Evolutionary conservation across 1,140 invertebrate species (phyloP), one percentile per base, ranked within the genome.

Genomic region (Bombus waltoni): DNA sequence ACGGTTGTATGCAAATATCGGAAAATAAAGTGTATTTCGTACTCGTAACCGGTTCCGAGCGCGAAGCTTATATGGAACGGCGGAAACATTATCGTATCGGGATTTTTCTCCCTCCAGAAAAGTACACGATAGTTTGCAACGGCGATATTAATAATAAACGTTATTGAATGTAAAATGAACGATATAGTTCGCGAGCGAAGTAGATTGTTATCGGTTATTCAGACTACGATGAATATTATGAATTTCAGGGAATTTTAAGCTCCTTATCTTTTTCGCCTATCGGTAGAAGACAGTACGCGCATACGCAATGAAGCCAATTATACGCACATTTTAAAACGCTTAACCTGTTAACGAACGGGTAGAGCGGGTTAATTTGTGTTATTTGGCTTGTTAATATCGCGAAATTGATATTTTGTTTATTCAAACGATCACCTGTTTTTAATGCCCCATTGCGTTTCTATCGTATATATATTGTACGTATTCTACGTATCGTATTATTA

Each of bases 1-100:
- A 78, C 40, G 38, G 57, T 78, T 65, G n/a, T 65, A 65, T 65
- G 76, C 28, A 65, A 78, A 78, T 78, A 65, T 40, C 59, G 28
- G 38, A 8, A 32, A 68, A 47, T 79, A 79, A 68, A 66, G 25
- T 79, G 15, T 13, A n/a, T 65, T 65, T 53, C 73, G 42, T 35
- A 35, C 42, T 32, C 15, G 57, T 38, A 44, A 78, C 76, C 76
- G 76, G 76, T 78, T 78, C 18, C 18, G 22, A 62, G 9, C 11
- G 32, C 32, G 35, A 59, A 59, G 35, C 59, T 18, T 78, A 78
- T 42, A 62, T n/a, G 59, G 57, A 59, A 77, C 53, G 38, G 57
- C 25, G 38, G 53, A 59, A 62, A 59, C 74, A 76, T 77, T 78
- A 44, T 65, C 59, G 59, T 65, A n/a, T 32, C 73, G 18, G 25